phyloP scores from a whole-genome alignment of 2,113 vertebrate genomes.

The Todiramphus saurophagus region DNA sequence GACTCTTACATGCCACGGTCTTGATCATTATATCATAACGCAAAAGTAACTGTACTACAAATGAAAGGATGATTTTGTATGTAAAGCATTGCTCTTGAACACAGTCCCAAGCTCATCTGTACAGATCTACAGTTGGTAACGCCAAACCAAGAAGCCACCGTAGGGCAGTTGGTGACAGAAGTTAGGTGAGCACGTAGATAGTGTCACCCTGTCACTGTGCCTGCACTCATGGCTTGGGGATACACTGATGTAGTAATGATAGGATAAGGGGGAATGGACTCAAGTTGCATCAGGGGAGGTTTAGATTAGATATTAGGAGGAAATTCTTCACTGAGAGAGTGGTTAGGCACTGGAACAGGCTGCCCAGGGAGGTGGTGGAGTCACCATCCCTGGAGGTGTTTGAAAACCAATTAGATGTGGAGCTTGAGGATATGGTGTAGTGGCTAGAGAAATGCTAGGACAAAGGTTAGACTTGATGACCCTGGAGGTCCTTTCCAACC shows the following conservation, averaged over 20 bases:
- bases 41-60: not conserved
- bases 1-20: not conserved
- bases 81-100: not conserved
- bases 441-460: too few relatives aligned
- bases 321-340: too few relatives aligned
- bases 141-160: not conserved
- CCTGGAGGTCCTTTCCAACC: too few relatives aligned
- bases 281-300: too few relatives aligned
- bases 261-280: too few relatives aligned
- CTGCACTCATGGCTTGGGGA: not conserved
- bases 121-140: not conserved
- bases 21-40: rapidly evolving
- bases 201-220: not conserved
- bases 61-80: not conserved
- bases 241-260: not conserved
- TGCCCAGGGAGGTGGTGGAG: too few relatives aligned
- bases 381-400: too few relatives aligned
- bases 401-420: too few relatives aligned
- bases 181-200: not conserved
- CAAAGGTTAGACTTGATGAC: too few relatives aligned
- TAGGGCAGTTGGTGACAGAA: not conserved
- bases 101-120: not conserved
- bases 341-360: too few relatives aligned
- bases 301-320: too few relatives aligned
- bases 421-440: too few relatives aligned